Conservation (phyloP, 37 sponge, comb jelly and placozoan genomes). For the Corticium candelabrum region DNA sequence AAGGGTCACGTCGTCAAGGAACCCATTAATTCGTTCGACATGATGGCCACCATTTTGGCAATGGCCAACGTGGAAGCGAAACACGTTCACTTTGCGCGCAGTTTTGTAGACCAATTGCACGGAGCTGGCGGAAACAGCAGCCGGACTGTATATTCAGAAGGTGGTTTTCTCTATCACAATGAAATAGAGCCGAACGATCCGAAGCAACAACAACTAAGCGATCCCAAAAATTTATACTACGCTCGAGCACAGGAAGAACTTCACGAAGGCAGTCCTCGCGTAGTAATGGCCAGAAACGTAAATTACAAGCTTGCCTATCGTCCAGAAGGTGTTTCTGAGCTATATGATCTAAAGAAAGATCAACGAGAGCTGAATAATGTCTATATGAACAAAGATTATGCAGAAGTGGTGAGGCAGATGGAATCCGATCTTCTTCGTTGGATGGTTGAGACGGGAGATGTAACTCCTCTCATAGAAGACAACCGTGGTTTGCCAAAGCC, state of each 20-base stretch:
- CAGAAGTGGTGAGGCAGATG: background rate
- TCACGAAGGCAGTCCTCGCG: background rate
- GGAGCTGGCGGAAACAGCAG: background rate
- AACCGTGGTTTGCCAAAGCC: background rate
- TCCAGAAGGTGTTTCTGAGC: background rate
- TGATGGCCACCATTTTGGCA: conserved; percentile 5
- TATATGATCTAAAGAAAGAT: conserved; percentile 7
- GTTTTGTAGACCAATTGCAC: background rate
- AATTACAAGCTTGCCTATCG: background rate
- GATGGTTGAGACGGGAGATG: conserved; percentile 6
- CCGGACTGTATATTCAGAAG: conserved; percentile 1
- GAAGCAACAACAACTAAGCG: background rate
- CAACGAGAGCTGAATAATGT: background rate
- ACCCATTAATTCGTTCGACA: conserved; percentile 11
- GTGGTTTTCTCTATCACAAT: background rate
- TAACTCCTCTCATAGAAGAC: conserved; percentile 3
- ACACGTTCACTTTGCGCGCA: conserved; percentile 5
- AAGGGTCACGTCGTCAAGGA: background rate
- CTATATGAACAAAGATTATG: background rate
- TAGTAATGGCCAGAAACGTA: conserved; percentile 5
- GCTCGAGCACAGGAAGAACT: conserved; percentile 1
- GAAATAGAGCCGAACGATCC: conserved; percentile 8
- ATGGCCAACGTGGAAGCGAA: conserved; percentile 6
- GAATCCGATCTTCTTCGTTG: background rate
- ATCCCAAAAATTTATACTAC: conserved; percentile 3